phyloP scores from a whole-genome alignment of 2,888 invertebrate genomes.

The Rugalucina vietnamica region DNA sequence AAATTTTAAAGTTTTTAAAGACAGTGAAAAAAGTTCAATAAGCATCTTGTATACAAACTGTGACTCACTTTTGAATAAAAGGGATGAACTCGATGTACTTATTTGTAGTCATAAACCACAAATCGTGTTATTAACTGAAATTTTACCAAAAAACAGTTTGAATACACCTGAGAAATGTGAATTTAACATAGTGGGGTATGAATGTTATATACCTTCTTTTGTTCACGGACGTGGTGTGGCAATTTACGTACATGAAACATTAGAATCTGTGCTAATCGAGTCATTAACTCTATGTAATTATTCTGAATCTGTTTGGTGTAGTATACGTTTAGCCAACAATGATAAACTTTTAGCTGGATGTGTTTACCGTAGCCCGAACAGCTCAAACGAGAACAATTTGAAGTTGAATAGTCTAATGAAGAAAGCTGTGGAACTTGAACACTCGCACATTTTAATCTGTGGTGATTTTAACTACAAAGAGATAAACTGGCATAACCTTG shows the following conservation, averaged over 20 bases:
- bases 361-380: not conserved
- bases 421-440: not conserved
- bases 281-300: not conserved
- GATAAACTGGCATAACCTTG: not conserved
- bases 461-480: conserved; percentile 1
- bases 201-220: conserved; percentile 1
- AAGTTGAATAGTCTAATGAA: not conserved
- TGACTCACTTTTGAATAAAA: not conserved
- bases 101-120: not conserved
- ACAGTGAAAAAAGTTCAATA: not conserved
- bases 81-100: not conserved
- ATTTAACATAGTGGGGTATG: not conserved
- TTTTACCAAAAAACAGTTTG: not conserved
- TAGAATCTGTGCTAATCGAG: not conserved
- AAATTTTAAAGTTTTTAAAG: not conserved
- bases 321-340: not conserved
- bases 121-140: not conserved
- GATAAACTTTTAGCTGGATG: not conserved
- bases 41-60: not conserved
- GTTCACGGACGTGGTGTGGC: not conserved
- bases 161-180: not conserved
- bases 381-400: not conserved
- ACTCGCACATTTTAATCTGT: not conserved
- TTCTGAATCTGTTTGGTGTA: not conserved
- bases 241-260: not conserved